Evolutionary conservation across 2,888 invertebrate species (phyloP).

Genomic region (Xanthorhoe designata): DNA sequence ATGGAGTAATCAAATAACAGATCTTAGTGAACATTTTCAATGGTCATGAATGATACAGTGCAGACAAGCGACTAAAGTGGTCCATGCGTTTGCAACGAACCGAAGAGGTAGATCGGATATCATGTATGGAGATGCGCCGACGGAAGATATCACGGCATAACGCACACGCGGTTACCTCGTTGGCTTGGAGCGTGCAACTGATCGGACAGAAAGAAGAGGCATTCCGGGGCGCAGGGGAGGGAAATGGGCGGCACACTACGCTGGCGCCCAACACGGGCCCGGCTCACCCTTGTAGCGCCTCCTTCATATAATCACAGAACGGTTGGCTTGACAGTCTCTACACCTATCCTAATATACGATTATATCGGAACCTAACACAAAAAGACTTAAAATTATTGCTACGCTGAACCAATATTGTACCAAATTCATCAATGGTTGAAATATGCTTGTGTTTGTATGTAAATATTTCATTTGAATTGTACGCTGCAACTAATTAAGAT

Average conservation of each 20-base stretch:
- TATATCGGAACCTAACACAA: slow-evolving; percentile 50
- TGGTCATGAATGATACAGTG: slow-evolving; percentile 64
- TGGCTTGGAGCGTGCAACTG: slow-evolving; percentile 76
- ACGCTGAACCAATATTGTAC: slow-evolving; percentile 26
- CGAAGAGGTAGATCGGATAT: slow-evolving; percentile 75
- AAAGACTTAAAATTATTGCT: slow-evolving; percentile 35
- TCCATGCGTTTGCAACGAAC: slow-evolving; percentile 84
- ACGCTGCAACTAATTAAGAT: neutral
- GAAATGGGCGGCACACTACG: slow-evolving; percentile 58
- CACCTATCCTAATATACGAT: slow-evolving; percentile 59
- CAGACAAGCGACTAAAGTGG: slow-evolving; percentile 82
- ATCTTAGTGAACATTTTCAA: slow-evolving; percentile 42
- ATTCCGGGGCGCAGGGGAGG: slow-evolving; percentile 50
- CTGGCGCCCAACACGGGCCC: slow-evolving; percentile 67
- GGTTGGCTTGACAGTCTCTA: slow-evolving; percentile 62
- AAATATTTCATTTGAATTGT: no score
- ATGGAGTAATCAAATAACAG: slow-evolving; percentile 34
- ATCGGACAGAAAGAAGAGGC: slow-evolving; percentile 51
- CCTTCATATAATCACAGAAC: slow-evolving; percentile 76
- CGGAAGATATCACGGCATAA: slow-evolving; percentile 74
- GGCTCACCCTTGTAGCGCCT: slow-evolving; percentile 61
- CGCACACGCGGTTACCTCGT: slow-evolving; percentile 75
- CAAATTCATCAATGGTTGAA: neutral
- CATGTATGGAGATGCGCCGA: slow-evolving; percentile 75
- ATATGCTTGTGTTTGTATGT: neutral